A percentile compares a stretch with the other conserved stretches of the same genome.
phyloP scores from a whole-genome alignment of 2,113 vertebrate genomes.

The Apodemus speciosus region DNA sequence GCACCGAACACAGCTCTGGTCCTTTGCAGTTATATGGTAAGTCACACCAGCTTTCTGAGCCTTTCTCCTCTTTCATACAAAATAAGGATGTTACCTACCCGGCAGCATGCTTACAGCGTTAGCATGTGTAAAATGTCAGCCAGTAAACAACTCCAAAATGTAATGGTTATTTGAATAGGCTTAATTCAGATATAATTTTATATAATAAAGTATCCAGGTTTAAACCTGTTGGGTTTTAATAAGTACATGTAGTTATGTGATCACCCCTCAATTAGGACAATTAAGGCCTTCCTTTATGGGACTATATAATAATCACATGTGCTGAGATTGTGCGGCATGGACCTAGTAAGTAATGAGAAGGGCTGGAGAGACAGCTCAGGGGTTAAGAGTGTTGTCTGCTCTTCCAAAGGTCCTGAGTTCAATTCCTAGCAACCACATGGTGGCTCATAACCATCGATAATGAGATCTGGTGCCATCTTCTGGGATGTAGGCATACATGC shows the following conservation, averaged over 20 bases:
- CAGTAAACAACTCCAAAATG: background rate
- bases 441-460: no score
- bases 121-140: background rate
- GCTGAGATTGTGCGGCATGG: background rate
- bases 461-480: no score
- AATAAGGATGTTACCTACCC: background rate
- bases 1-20: background rate
- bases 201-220: background rate
- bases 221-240: background rate
- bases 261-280: background rate
- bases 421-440: no score
- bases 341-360: background rate
- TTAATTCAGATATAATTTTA: background rate
- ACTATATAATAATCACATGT: background rate
- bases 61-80: background rate
- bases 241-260: background rate
- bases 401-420: no score
- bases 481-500: no score
- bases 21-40: background rate
- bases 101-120: background rate
- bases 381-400: no score
- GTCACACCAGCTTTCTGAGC: background rate
- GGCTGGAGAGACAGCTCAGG: no score
- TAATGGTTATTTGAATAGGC: background rate
- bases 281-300: background rate